Evolutionary conservation across 2,888 invertebrate genomes (phyloP).

Genomic region (Catotricha subobsoleta): DNA sequence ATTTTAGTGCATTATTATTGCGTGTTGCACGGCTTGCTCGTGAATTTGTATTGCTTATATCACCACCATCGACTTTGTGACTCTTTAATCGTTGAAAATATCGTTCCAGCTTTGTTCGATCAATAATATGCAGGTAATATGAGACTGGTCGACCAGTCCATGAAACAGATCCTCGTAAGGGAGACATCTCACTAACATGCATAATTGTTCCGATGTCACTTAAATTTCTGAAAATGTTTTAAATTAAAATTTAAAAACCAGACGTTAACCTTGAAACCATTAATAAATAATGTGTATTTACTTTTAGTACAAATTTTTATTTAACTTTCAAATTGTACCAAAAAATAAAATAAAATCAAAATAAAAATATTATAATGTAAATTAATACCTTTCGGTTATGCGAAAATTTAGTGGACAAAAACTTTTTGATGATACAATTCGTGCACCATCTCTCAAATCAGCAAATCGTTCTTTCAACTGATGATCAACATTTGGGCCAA

Average conservation of each 20-base stretch:
- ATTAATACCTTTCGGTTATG: slow-evolving; percentile 59
- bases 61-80: slow-evolving; percentile 49
- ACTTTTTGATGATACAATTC: slow-evolving; percentile 95
- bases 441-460: slow-evolving; percentile 84
- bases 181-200: slow-evolving; percentile 94
- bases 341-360: not conserved
- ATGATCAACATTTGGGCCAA: slow-evolving; percentile 94
- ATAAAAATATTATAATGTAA: not conserved
- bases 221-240: slow-evolving; percentile 56
- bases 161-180: slow-evolving; percentile 86
- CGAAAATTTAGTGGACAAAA: slow-evolving; percentile 98
- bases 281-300: too few species aligned
- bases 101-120: slow-evolving; percentile 89
- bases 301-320: not conserved
- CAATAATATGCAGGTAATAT: slow-evolving; percentile 95
- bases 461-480: slow-evolving; percentile 91
- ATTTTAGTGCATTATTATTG: not conserved
- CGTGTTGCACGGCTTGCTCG: slow-evolving; percentile 22
- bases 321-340: not conserved
- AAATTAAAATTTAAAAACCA: slow-evolving; percentile 1
- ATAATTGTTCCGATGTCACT: slow-evolving; percentile 98
- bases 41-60: slow-evolving; percentile 36
- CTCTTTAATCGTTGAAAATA: slow-evolving; percentile 92
- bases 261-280: too few species aligned
- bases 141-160: slow-evolving; percentile 99